Evolutionary conservation across 2,888 invertebrate species (phyloP).

Genomic region (Eudasyphora cyanicolor): DNA sequence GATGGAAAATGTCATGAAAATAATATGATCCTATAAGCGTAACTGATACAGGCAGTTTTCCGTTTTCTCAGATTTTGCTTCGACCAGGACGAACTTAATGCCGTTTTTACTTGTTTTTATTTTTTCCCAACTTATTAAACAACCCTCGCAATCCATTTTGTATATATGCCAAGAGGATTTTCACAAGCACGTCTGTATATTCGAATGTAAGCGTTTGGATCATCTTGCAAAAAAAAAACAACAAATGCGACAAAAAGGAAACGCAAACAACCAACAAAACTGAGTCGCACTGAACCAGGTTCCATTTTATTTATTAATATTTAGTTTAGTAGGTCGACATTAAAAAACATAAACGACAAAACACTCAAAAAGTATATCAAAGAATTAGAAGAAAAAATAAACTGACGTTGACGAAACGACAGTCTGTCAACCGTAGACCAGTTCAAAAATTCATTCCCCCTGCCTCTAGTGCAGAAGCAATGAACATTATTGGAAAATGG

Average conservation of each 20-base stretch:
- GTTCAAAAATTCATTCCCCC: neutral
- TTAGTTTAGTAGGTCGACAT: slow-evolving; percentile 45
- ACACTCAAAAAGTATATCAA: slow-evolving; percentile 12
- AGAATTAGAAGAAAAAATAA: neutral
- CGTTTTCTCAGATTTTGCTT: too few species aligned
- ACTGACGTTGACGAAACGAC: neutral
- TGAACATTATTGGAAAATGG: neutral
- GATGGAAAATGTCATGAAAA: too few species aligned
- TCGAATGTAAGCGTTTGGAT: neutral
- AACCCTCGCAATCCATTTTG: neutral
- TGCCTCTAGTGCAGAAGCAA: too few species aligned
- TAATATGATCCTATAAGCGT: too few species aligned
- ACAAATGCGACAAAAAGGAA: neutral
- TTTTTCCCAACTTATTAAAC: neutral
- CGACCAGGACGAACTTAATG: too few species aligned
- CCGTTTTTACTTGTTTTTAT: too few species aligned
- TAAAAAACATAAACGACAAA: neutral
- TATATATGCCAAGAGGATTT: slow-evolving; percentile 3
- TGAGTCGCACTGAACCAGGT: neutral
- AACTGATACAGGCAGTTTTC: too few species aligned
- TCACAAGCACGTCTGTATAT: neutral
- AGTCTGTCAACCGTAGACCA: neutral
- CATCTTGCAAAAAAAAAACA: slow-evolving; percentile 12
- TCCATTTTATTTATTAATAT: slow-evolving; percentile 49
- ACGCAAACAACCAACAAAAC: neutral